Base-by-base conservation (phyloP, 2,797 vertebrate species). In the Clarias laeviceps region DNA sequence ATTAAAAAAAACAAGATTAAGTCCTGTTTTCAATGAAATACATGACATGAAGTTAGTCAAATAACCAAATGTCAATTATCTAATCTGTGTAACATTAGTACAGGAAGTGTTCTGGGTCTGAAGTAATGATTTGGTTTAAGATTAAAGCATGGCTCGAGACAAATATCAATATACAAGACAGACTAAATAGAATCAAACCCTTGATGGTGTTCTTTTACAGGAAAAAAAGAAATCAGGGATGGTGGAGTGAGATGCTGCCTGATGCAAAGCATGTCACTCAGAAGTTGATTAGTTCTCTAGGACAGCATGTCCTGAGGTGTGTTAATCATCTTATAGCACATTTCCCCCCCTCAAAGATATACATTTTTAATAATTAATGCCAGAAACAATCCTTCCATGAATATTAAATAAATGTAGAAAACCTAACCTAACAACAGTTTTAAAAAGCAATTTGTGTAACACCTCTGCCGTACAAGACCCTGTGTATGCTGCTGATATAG, bases 1-100 rank as follows among this genome's bases (percentile, higher is more conserved):
- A 87, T 65, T 14, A 3, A 54, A 54, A 54, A 72, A 82, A 88
- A 88, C 69, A 81, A 22, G 29, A 68, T 22, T 56, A 82, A 84
- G 83, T 82, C 79, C 56, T 61, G n/a, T 62, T 84, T 87, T 81
- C 74, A 76, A 65, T n/a, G 57, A 11, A 40, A 78, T 37, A 78
- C 18, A 17, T 22, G 57, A 8, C 20, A 3, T 77, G 14, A 32
- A 57, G n/a, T 54, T 50, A 0, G 4, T 40, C 20, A 40, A 7
- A 69, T 69, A 69, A 68, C 65, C 7, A 20, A 32, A n/a, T 2
- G 22, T 45, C 37, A 45, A 14, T 22, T 40, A 22, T 72, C 37
- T 45, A 45, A 22, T 68, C 65, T 18, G 32, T 18, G 65, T 68
- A 11, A 40, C 45, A 56, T 27, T 29, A 20, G 18, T 29, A 29